Conservation (phyloP, 2,113 vertebrate genomes). For the Melanerpes aurifrons region DNA sequence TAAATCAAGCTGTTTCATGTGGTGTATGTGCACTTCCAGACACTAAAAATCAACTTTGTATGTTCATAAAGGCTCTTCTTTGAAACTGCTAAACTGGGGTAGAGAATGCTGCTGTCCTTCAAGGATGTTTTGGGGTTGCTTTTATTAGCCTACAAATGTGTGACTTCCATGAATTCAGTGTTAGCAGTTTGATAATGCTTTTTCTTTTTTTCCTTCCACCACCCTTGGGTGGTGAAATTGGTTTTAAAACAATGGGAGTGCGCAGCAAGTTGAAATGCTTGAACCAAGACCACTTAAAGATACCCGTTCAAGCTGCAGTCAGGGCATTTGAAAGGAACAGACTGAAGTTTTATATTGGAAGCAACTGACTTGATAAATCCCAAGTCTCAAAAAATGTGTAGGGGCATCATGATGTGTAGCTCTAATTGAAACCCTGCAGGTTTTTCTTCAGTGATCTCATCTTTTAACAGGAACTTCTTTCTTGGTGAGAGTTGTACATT, state of each 20-base stretch:
- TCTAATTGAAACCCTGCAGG: conserved; percentile 12
- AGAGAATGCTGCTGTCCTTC: conserved; percentile 45
- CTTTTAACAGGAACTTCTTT: conserved; percentile 58
- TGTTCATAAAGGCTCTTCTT: conserved; percentile 50
- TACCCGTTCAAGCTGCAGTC: conserved; percentile 22
- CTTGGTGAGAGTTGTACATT: conserved; percentile 25
- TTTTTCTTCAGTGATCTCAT: conserved; percentile 44
- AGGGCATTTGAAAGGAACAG: conserved; percentile 39
- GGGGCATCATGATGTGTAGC: conserved; percentile 54
- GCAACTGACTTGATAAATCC: conserved; percentile 36
- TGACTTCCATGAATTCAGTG: conserved; percentile 30
- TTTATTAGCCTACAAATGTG: not conserved
- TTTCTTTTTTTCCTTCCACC: not conserved
- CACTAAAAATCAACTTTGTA: conserved; percentile 33
- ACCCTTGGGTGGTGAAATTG: conserved; percentile 17
- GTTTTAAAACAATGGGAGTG: conserved; percentile 34
- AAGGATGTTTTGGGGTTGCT: not conserved
- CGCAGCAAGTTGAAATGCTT: not conserved
- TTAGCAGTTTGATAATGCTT: conserved; percentile 11
- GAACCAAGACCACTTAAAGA: conserved; percentile 1
- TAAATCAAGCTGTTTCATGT: conserved; percentile 24
- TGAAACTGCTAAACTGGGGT: conserved; percentile 20
- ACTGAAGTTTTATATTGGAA: conserved; percentile 27
- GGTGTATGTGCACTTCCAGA: conserved; percentile 48
- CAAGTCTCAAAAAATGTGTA: conserved; percentile 19